Evolutionary conservation across 2,113 vertebrate species (phyloP), one percentile per base, ranked within the genome.

Genomic region (Brienomyrus brachyistius): DNA sequence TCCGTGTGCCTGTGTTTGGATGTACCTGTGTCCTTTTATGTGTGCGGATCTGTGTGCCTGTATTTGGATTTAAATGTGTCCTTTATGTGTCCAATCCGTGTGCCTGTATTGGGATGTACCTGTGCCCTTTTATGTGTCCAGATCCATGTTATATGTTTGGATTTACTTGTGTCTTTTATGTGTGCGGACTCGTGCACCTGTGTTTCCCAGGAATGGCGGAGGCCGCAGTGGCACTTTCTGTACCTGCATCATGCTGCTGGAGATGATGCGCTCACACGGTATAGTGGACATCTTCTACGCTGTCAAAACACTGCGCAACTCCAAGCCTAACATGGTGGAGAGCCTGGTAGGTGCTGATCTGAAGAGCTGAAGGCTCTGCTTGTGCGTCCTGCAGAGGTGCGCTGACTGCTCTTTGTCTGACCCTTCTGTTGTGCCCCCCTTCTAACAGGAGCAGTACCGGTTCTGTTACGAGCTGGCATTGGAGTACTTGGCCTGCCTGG

Each of bases 301-400:
- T 90, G 97, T 97, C 92, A 99, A 99, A 96, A 98, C 96, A 0
- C 96, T 99, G 91, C 97, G 98, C 91, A 99, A 99, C 96, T 97
- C 98, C 89, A 99, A 99, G 92, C 97, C 98, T 94, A 99, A 99
- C 94, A 99, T 99, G 98, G 98, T 99, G 92, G 98, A 99, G 94
- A 98, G 97, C 15, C 96, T 99, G 98, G 98, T 99, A 93, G 97
- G 96, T 88, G 48, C 27, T 0, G 13, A 21, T 31, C 1, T 2
- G 17, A 17, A 8, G 85, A 51, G 86, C 15, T 99, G 98, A 98
- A 0, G 19, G 27, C 21, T 66, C 50, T 62, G 88, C 45, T 11
- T 35, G 48, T 80, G 13, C 19, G 23, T 77, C 17, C 11, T 21
- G 13, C 50, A n/a, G 27, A 13, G 17, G 45, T 13, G n/a, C 48